Evolutionary conservation across 2,888 invertebrate species (phyloP).

Genomic region (Catocala fraxini): DNA sequence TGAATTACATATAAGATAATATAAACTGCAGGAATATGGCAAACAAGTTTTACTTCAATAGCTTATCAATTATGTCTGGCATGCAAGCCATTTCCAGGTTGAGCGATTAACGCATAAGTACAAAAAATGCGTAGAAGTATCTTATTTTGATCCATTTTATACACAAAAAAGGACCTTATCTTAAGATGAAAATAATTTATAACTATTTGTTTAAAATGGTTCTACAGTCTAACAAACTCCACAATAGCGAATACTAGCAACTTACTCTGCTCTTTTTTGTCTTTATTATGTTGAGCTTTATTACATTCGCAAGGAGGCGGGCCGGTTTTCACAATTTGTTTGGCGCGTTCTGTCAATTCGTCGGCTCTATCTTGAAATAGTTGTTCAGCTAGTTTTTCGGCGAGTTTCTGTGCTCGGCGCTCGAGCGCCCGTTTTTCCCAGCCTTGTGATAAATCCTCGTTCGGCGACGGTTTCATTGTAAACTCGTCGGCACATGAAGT

Average conservation of each 20-base stretch:
- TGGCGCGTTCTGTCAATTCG: slow-evolving; percentile 63
- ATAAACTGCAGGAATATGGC: no score
- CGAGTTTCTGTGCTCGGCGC: slow-evolving; percentile 68
- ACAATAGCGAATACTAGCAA: not conserved
- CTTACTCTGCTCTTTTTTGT: not conserved
- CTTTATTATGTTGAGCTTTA: slow-evolving; percentile 29
- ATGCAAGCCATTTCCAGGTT: no score
- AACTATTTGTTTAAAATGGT: no score
- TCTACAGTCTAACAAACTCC: no score
- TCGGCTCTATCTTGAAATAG: slow-evolving; percentile 69
- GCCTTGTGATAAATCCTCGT: slow-evolving; percentile 51
- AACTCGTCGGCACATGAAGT: slow-evolving; percentile 67
- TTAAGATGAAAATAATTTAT: no score
- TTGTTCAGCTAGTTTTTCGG: slow-evolving; percentile 70
- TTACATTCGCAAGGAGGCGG: slow-evolving; percentile 72
- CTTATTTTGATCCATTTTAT: no score
- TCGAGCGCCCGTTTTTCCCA: slow-evolving; percentile 70
- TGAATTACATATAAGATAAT: no score
- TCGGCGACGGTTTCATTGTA: slow-evolving; percentile 50
- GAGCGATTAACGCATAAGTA: no score
- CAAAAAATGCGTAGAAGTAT: no score
- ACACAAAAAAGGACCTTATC: no score
- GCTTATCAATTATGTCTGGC: no score
- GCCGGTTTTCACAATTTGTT: slow-evolving; percentile 58
- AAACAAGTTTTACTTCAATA: no score